A percentile compares a stretch with the other conserved stretches of the same genome.
phyloP scores from a whole-genome alignment of 2,113 vertebrate species.

The Dryoscopus gambensis region DNA sequence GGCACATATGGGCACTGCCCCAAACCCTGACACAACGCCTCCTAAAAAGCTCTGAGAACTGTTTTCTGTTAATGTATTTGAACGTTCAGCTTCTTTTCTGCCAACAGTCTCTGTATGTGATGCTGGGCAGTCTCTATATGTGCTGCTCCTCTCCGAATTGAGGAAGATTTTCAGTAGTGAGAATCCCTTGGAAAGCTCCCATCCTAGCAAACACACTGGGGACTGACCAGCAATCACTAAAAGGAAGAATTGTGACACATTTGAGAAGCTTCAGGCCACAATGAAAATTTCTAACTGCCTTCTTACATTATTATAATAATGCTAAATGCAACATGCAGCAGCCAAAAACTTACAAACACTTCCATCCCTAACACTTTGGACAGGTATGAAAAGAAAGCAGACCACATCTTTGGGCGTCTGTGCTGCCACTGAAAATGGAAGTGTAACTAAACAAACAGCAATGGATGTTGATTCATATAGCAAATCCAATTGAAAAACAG shows the following conservation, averaged over 20 bases:
- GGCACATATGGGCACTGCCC: not conserved
- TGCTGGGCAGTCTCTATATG: not conserved
- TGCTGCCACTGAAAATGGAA: not conserved
- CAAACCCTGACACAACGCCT: not conserved
- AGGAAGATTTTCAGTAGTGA: not conserved
- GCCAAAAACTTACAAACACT: not conserved
- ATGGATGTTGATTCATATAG: not conserved
- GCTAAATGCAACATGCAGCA: not conserved
- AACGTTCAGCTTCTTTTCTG: not conserved
- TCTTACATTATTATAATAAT: not conserved
- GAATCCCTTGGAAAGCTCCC: not conserved
- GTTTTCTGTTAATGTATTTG: not conserved
- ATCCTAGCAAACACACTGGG: fast-evolving
- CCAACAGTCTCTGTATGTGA: not conserved
- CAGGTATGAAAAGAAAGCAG: not conserved
- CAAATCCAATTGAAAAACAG: not conserved
- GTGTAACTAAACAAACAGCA: not conserved
- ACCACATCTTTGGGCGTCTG: not conserved
- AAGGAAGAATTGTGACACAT: not conserved
- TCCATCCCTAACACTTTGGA: not conserved
- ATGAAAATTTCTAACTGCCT: not conserved
- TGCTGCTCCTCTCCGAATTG: not conserved
- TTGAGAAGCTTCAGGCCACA: not conserved
- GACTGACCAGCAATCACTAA: not conserved
- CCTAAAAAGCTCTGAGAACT: not conserved